phyloP scores from a whole-genome alignment of 2,888 invertebrate genomes.

The Hirtodrosophila cameraria region DNA sequence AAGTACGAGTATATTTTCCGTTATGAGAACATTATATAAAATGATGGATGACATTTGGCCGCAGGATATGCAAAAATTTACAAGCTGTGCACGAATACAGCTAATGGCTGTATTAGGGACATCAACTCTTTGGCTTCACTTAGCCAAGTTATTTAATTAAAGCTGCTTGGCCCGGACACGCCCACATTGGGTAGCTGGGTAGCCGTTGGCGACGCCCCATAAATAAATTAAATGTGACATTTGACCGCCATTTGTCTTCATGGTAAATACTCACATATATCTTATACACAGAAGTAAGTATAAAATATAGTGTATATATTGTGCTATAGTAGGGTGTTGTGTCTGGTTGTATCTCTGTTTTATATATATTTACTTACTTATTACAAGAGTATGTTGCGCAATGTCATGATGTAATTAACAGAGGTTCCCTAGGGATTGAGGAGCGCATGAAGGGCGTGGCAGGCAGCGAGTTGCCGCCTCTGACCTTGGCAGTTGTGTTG shows the following conservation, averaged over 20 bases:
- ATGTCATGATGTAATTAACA: constrained; percentile 67
- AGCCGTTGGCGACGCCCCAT: constrained; percentile 39
- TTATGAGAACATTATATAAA: no score
- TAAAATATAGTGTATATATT: constrained; percentile 33
- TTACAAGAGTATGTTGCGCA: no score
- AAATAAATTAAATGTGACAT: constrained; percentile 78
- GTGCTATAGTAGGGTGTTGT: constrained; percentile 20
- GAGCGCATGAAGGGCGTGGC: constrained; percentile 12
- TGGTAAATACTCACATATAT: constrained; percentile 55
- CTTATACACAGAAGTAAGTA: constrained; percentile 19
- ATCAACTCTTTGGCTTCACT: constrained; percentile 70
- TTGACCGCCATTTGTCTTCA: constrained; percentile 76
- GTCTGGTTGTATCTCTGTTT: constrained; percentile 30
- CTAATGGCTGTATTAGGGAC: constrained; percentile 70
- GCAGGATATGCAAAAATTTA: constrained; percentile 57
- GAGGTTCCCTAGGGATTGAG: constrained; percentile 2
- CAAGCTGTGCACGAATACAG: constrained; percentile 54
- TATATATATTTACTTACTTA: no score
- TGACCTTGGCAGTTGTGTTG: constrained; percentile 67
- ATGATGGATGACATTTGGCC: constrained; percentile 19
- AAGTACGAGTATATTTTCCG: no score
- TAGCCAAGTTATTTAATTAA: constrained; percentile 75
- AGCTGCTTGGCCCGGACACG: constrained; percentile 28
- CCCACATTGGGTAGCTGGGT: no score
- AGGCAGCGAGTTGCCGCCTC: constrained; percentile 8